Conservation (phyloP, 2,113 vertebrate genomes). For the Trogon melanurus region DNA sequence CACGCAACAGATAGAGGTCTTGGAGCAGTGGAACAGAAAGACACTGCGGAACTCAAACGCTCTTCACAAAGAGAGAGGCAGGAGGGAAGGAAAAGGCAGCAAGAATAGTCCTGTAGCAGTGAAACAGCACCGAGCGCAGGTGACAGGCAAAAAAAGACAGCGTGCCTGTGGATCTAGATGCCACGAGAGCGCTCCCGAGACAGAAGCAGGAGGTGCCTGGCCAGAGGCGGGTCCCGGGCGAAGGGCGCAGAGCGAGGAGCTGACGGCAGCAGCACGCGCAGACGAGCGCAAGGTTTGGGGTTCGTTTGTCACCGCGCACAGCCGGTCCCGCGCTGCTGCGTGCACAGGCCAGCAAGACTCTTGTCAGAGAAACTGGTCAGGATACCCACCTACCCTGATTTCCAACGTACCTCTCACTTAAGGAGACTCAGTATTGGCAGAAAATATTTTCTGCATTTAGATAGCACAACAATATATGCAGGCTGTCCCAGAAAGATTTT, state of each 20-base stretch:
- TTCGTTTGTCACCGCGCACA: not conserved
- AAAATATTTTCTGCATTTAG: not conserved
- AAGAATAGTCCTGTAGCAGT: not conserved
- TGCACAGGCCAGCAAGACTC: not conserved
- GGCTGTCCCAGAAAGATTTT: not conserved
- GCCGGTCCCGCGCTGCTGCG: not conserved
- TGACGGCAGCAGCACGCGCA: rapidly evolving
- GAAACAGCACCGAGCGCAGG: not conserved
- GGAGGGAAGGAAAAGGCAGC: not conserved
- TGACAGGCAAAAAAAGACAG: not conserved
- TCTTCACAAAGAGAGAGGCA: not conserved
- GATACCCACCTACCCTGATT: not conserved
- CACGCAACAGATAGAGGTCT: not conserved
- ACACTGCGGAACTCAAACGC: not conserved
- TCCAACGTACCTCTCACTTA: not conserved
- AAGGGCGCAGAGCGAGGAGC: not conserved
- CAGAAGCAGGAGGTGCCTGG: not conserved
- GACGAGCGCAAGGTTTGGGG: not conserved
- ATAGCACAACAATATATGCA: not conserved
- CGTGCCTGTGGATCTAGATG: not conserved
- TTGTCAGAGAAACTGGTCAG: not conserved
- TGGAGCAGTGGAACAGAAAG: not conserved
- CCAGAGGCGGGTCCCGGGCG: not conserved
- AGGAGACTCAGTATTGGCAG: not conserved
- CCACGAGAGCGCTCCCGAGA: not conserved